Conservation (phyloP, 1,140 invertebrate species). For the Andricus grossulariae region DNA sequence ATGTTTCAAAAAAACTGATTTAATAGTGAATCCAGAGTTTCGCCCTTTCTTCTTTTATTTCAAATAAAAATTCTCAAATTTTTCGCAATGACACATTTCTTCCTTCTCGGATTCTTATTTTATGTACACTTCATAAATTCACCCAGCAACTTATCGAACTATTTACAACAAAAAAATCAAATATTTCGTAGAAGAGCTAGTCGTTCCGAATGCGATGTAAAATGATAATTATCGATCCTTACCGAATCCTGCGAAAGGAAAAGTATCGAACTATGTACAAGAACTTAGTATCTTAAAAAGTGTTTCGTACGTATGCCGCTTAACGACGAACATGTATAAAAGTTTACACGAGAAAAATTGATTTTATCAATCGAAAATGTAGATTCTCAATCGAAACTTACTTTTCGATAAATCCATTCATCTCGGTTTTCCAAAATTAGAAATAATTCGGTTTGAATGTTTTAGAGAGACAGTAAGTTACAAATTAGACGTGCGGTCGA, state of each 20-base stretch:
- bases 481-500: not conserved
- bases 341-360: no score
- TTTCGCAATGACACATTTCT: not conserved
- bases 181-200: not conserved
- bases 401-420: not conserved
- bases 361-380: no score
- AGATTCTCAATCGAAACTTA: no score
- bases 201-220: not conserved
- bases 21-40: no score
- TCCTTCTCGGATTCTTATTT: not conserved
- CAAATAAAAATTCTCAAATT: no score
- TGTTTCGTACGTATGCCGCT: conserved; percentile 2
- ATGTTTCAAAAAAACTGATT: no score
- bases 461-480: not conserved
- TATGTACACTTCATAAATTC: conserved; percentile 2
- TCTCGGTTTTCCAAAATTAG: not conserved
- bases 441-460: not conserved
- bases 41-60: no score
- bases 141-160: not conserved
- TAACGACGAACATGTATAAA: conserved; percentile 1
- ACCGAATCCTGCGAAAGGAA: not conserved
- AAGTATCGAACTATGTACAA: not conserved
- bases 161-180: conserved; percentile 17
- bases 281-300: not conserved
- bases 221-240: not conserved